phyloP scores from a whole-genome alignment of 2,113 vertebrate genomes.

The Apaloderma vittatum region DNA sequence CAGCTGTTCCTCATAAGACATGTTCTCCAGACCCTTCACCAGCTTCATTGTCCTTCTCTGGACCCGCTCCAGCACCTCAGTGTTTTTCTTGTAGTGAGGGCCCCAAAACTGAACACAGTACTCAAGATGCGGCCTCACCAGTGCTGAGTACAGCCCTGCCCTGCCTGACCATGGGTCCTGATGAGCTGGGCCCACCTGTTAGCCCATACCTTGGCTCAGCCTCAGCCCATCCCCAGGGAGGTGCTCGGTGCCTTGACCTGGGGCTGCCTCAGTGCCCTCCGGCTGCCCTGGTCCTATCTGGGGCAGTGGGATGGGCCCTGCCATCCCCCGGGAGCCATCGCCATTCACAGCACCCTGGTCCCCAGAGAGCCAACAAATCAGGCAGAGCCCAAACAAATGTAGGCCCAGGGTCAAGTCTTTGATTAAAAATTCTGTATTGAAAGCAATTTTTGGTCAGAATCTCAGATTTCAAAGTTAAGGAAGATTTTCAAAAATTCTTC shows the following conservation, averaged over 20 bases:
- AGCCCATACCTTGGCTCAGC: too few species aligned
- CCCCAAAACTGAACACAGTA: too few species aligned
- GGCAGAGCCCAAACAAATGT: neutral
- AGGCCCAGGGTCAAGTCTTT: neutral
- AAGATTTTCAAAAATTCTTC: neutral
- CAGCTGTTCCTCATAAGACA: too few species aligned
- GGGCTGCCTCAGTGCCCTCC: neutral
- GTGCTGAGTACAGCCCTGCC: neutral
- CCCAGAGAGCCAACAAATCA: neutral
- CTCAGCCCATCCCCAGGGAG: neutral
- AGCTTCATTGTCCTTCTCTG: too few species aligned
- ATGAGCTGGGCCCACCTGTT: neutral
- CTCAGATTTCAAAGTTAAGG: neutral
- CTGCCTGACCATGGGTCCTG: too few species aligned
- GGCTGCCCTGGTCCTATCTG: neutral
- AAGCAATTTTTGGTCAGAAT: neutral
- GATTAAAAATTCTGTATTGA: neutral
- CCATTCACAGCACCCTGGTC: neutral
- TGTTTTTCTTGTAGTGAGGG: too few species aligned
- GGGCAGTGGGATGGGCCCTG: neutral
- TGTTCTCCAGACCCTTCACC: too few species aligned
- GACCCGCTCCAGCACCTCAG: too few species aligned
- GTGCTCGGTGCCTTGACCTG: accelerated
- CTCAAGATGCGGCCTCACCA: too few species aligned
- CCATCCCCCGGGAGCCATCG: neutral